A percentile compares a stretch with the other conserved stretches of the same genome.
phyloP scores from a whole-genome alignment of 2,113 vertebrate genomes.

The Crotalus viridis region DNA sequence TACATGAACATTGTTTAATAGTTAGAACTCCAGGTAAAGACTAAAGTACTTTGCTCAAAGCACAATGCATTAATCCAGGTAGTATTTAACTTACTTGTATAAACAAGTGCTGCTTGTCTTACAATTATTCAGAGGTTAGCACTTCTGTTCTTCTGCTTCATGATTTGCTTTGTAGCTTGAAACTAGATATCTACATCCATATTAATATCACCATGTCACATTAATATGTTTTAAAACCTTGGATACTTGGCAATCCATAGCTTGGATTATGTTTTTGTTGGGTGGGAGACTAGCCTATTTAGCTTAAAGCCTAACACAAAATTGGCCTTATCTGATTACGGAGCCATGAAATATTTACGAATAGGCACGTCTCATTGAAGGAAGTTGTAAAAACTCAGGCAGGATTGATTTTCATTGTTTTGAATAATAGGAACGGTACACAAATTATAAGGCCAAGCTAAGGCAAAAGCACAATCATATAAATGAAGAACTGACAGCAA shows the following conservation, averaged over 20 bases:
- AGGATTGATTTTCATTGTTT: conserved; percentile 56
- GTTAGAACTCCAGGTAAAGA: background rate
- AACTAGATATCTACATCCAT: conserved; percentile 66
- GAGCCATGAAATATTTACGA: conserved; percentile 62
- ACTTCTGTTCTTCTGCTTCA: conserved; percentile 59
- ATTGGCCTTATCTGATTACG: conserved; percentile 69
- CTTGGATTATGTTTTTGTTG: conserved; percentile 74
- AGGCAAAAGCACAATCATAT: conserved; percentile 27
- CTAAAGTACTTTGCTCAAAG: background rate
- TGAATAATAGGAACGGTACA: conserved; percentile 56
- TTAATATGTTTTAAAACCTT: conserved; percentile 70
- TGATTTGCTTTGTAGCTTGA: conserved; percentile 65
- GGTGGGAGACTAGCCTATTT: conserved; percentile 62
- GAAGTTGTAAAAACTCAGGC: background rate
- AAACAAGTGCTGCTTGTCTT: conserved; percentile 42
- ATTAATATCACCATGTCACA: conserved; percentile 71
- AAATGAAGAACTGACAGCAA: conserved; percentile 39
- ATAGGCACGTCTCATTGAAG: conserved; percentile 58
- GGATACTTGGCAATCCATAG: conserved; percentile 48
- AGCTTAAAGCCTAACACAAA: conserved; percentile 67
- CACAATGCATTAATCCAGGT: conserved; percentile 12
- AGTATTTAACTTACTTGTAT: conserved; percentile 35
- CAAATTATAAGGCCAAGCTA: conserved; percentile 23
- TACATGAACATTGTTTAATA: background rate
- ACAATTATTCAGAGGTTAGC: conserved; percentile 52